Base-by-base conservation (phyloP, 2,888 invertebrate genomes). In the Meganola albula region DNA sequence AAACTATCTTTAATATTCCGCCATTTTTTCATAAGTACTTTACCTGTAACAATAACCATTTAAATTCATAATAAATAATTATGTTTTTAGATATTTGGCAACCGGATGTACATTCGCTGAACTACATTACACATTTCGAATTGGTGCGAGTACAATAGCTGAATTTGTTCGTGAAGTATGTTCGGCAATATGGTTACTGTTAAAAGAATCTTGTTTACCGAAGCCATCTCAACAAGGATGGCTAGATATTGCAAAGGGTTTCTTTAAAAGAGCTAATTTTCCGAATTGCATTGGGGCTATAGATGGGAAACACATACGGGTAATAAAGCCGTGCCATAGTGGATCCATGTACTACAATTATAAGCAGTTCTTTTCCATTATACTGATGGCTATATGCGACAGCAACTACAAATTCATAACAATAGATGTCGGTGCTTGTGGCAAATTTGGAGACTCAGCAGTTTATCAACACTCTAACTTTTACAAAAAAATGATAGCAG, bases 291-390 rank as follows among this genome's bases (percentile, higher is more conserved):
- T 39, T 40, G 48, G 37, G 12, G 32, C 37, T 18, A 27, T 34
- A 12, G 34, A 43, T 34, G 33, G 34, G 14, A 37, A 34, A 27
- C 34, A 34, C 24, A 28, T 23, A 5, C 38, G 37, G 30, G 26
- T 45, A 11, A 43, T 35, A 37, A 37, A 40, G 35, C 48, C 45
- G 7, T 27, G 21, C 10, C 12, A 44, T 27, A 31, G 22, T 18
- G 42, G 34, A 12, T 38, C 38, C 26, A 20, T 18, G 23, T 38
- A 24, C 20, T 38, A 23, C 27, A 42, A 42, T 36, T 42, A 42
- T 24, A 40, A 40, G 37, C 23, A 34, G 9, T 37, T 25, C 31
- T 34, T 35, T 28, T 37, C 40, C 24, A 30, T 28, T 20, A 31
- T 26, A 10, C 16, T 18, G 26, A 10, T 26, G 10, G 26, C 18